Evolutionary conservation across 2,113 vertebrate species (phyloP).

Genomic region (Carlito syrichta): DNA sequence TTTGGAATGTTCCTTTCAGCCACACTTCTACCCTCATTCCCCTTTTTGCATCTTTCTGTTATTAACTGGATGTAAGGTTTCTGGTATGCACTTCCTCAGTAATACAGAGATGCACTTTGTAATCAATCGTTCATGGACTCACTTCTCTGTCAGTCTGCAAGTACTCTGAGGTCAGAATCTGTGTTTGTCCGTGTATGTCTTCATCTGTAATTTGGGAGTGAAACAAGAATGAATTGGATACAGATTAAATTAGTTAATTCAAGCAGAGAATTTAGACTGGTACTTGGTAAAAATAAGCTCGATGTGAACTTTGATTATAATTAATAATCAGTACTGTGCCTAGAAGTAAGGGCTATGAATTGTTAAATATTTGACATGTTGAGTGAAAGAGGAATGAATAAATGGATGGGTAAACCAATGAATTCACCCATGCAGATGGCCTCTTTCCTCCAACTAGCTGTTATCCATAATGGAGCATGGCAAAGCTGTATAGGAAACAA

Average conservation of each 20-base stretch:
- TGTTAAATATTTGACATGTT: not conserved
- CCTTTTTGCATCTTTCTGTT: not conserved
- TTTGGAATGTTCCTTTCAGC: not conserved
- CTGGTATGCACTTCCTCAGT: not conserved
- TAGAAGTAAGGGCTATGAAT: not conserved
- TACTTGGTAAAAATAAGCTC: not conserved
- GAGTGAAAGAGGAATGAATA: not conserved
- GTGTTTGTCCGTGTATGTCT: not conserved
- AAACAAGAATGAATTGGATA: not conserved
- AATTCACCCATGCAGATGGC: not conserved
- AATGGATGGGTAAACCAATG: not conserved
- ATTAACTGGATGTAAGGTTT: not conserved
- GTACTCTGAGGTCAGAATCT: not conserved
- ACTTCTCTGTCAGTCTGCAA: not conserved
- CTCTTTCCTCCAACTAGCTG: not conserved
- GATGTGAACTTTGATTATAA: not conserved
- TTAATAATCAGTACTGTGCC: not conserved
- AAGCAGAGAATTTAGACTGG: not conserved
- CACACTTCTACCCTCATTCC: no score
- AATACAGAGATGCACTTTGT: not conserved
- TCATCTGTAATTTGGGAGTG: not conserved
- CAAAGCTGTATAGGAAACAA: not conserved
- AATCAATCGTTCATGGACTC: not conserved
- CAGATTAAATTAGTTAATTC: not conserved
- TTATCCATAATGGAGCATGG: not conserved